A percentile compares a stretch with the other conserved stretches of the same genome.
phyloP scores from a whole-genome alignment of 92 coral and sea anemone genomes.

The Bergia sp. region DNA sequence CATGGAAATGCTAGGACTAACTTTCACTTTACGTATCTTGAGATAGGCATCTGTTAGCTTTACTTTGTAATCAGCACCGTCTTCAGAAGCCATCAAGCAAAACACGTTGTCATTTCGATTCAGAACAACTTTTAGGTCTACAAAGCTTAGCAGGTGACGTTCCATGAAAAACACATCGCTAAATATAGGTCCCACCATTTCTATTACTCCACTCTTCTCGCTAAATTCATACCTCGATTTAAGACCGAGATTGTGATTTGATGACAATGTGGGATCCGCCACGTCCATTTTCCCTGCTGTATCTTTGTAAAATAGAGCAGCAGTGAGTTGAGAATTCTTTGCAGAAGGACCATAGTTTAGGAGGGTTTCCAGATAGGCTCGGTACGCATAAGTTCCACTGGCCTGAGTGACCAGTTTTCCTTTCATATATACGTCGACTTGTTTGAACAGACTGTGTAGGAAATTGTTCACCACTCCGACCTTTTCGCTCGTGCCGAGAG shows the following conservation, averaged over 20 bases:
- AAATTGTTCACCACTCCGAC: too few species aligned
- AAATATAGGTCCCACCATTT: conserved; percentile 39
- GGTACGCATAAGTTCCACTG: too few species aligned
- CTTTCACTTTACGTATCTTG: conserved; percentile 19
- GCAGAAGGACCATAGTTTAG: neutral
- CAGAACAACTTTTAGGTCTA: conserved; percentile 28
- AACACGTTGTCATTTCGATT: conserved; percentile 21
- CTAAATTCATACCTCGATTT: conserved; percentile 36
- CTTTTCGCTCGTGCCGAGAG: too few species aligned
- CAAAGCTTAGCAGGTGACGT: conserved; percentile 20
- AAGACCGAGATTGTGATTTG: conserved; percentile 25
- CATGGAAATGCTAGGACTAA: neutral
- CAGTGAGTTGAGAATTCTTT: neutral
- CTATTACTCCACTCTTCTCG: conserved; percentile 32
- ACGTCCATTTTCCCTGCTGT: conserved; percentile 45
- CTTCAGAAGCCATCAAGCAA: conserved; percentile 43
- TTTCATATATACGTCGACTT: too few species aligned
- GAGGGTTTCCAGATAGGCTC: neutral
- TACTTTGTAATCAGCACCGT: conserved; percentile 28
- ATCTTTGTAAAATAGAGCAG: neutral
- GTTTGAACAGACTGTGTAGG: too few species aligned
- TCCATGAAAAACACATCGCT: conserved; percentile 33
- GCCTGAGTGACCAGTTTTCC: too few species aligned
- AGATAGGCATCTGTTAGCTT: conserved; percentile 44
- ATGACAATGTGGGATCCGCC: conserved; percentile 35